These are phyloP conservation scores for Percopsis omiscomaycus DNA, from an alignment of 2,797 vertebrate genomes.

Conservation along the genomic window DNA sequence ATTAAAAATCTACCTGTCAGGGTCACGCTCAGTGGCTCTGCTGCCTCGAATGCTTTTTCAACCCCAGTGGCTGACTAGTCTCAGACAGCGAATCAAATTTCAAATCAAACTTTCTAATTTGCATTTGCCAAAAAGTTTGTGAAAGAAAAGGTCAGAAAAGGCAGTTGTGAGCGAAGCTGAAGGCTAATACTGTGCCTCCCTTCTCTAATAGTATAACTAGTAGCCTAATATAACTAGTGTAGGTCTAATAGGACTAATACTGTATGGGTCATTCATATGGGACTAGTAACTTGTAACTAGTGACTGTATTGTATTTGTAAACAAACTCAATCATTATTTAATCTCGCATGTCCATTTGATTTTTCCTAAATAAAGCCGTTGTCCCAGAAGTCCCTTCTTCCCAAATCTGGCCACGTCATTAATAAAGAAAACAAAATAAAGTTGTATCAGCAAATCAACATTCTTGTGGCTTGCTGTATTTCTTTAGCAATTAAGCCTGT, in stretches of 20 bases:
- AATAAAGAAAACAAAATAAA: conserved; percentile 35
- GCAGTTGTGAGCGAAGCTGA: conserved; percentile 21
- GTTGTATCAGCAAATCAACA: conserved; percentile 46
- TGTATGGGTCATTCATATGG: conserved; percentile 10
- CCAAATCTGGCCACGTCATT: conserved; percentile 16
- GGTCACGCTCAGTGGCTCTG: conserved; percentile 62
- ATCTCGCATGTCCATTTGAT: conserved; percentile 18
- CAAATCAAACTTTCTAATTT: conserved; percentile 65
- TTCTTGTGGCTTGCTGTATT: conserved; percentile 29
- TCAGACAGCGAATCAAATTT: conserved; percentile 67
- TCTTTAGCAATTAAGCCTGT: conserved; percentile 53
- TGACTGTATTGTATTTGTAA: conserved; percentile 9
- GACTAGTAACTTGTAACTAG: background rate
- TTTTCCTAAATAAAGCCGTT: conserved; percentile 1
- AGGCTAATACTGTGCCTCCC: conserved; percentile 19
- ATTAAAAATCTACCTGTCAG: conserved; percentile 68
- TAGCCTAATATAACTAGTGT: no score
- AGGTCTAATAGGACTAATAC: no score
- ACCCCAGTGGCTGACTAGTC: conserved; percentile 43
- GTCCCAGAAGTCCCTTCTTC: conserved; percentile 11
- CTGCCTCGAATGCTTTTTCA: conserved; percentile 53
- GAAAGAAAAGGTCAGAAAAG: conserved; percentile 56
- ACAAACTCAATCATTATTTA: conserved; percentile 38
- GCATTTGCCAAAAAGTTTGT: conserved; percentile 49
- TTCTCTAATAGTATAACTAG: no score